Evolutionary conservation across 1,140 invertebrate genomes (phyloP).

Genomic region (Platyscapa corneri): DNA sequence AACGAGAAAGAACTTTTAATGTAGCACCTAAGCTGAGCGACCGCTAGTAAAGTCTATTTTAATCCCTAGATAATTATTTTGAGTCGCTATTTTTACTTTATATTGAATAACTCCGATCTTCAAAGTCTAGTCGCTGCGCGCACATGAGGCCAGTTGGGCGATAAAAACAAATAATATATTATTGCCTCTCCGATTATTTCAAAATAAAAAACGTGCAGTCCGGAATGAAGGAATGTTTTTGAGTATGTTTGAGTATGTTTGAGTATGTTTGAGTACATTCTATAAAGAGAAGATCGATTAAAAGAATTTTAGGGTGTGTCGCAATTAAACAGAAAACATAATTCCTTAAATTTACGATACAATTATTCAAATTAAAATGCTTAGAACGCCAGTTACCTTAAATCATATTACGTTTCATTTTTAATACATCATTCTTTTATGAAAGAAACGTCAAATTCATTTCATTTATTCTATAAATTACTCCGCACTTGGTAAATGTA

Average conservation of each 20-base stretch:
- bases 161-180: background rate
- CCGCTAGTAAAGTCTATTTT: conserved; percentile 35
- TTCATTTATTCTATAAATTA: background rate
- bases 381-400: background rate
- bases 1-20: background rate
- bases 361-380: conserved; percentile 24
- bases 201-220: background rate
- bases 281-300: background rate
- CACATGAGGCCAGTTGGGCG: background rate
- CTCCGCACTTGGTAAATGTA: background rate
- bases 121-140: background rate
- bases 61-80: conserved; percentile 30
- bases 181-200: background rate
- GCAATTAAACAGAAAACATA: conserved; percentile 17
- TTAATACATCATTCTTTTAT: background rate
- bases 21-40: too few species aligned
- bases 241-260: too few species aligned
- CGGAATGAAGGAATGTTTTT: too few species aligned
- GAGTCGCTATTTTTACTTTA: conserved; percentile 8
- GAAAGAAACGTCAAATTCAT: background rate
- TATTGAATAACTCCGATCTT: conserved; percentile 28
- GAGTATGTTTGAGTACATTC: too few species aligned
- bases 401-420: conserved; percentile 15
- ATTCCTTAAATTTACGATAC: conserved; percentile 18
- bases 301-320: conserved; percentile 39